These are phyloP conservation scores for Crenuchus spilurus DNA, from an alignment of 2,797 vertebrate species.

Conservation along the genomic window DNA sequence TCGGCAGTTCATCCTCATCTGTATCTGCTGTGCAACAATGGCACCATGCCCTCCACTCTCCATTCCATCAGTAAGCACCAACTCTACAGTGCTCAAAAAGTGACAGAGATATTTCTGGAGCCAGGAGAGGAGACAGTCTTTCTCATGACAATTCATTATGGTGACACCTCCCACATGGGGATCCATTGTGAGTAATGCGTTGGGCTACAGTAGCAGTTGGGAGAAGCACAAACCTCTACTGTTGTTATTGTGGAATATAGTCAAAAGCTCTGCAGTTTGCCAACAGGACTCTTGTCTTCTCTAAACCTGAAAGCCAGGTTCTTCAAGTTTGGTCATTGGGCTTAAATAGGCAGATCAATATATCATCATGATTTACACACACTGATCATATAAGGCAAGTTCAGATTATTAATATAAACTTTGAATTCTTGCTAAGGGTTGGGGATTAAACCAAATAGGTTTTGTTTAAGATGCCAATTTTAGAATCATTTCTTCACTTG, in stretches of 20 bases:
- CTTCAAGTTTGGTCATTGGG: not conserved
- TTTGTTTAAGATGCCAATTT: too few relatives aligned
- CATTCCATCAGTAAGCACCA: slow-evolving; percentile 1
- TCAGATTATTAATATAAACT: too few relatives aligned
- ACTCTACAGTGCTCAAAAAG: slow-evolving; percentile 15
- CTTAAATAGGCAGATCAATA: slow-evolving; percentile 28
- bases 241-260: slow-evolving; percentile 35
- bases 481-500: too few relatives aligned
- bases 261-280: slow-evolving; percentile 15
- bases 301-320: slow-evolving; percentile 1
- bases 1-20: slow-evolving; percentile 39
- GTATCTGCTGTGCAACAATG: slow-evolving; percentile 48
- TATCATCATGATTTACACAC: too few relatives aligned
- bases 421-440: too few relatives aligned
- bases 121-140: slow-evolving; percentile 55
- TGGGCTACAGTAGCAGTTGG: slow-evolving; percentile 34
- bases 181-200: slow-evolving; percentile 68
- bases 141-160: slow-evolving; percentile 45
- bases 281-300: not conserved
- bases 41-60: slow-evolving; percentile 59
- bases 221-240: slow-evolving; percentile 51
- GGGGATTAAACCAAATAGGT: too few relatives aligned
- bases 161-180: slow-evolving; percentile 62
- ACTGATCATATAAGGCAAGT: too few relatives aligned
- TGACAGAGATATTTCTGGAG: slow-evolving; percentile 44